phyloP scores from a whole-genome alignment of 2,113 vertebrate genomes.

The Holacanthus passer region DNA sequence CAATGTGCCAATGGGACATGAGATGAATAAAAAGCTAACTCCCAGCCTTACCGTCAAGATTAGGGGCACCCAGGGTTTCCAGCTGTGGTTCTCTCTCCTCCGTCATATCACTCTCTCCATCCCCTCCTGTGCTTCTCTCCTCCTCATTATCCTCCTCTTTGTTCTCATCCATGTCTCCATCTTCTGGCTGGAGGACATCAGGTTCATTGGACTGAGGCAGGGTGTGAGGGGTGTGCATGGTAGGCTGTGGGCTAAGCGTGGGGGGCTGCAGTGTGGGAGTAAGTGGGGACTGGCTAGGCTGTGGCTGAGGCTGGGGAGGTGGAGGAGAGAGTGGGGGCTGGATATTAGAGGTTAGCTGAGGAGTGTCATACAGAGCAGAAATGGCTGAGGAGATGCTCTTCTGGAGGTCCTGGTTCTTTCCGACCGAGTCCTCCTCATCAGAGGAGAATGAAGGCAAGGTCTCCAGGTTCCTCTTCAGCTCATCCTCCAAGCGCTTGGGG shows the following conservation, averaged over 20 bases:
- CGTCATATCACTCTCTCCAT: conserved; percentile 66
- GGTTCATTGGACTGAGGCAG: conserved; percentile 76
- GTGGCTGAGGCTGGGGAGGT: conserved; percentile 69
- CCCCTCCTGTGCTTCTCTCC: conserved; percentile 60
- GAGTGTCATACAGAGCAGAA: conserved; percentile 92
- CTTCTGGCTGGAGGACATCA: conserved; percentile 76
- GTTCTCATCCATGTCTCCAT: conserved; percentile 67
- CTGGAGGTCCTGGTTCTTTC: conserved; percentile 95
- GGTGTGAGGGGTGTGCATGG: conserved; percentile 69
- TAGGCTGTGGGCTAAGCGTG: conserved; percentile 77
- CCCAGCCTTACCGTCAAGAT: conserved; percentile 73
- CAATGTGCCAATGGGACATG: neutral
- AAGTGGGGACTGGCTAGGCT: conserved; percentile 66
- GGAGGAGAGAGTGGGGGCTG: conserved; percentile 66
- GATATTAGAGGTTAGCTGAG: conserved; percentile 83
- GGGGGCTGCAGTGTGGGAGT: conserved; percentile 72
- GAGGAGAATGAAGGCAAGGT: conserved; percentile 94
- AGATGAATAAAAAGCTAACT: conserved; percentile 1
- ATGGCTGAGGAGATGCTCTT: conserved; percentile 96
- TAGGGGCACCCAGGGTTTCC: conserved; percentile 75
- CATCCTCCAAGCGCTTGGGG: conserved; percentile 91
- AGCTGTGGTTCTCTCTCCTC: conserved; percentile 68
- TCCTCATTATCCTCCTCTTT: conserved; percentile 69
- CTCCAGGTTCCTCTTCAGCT: conserved; percentile 94
- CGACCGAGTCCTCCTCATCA: conserved; percentile 93